Conservation (phyloP, 2,888 invertebrate species). For the Lasioglossum leucozonium region DNA sequence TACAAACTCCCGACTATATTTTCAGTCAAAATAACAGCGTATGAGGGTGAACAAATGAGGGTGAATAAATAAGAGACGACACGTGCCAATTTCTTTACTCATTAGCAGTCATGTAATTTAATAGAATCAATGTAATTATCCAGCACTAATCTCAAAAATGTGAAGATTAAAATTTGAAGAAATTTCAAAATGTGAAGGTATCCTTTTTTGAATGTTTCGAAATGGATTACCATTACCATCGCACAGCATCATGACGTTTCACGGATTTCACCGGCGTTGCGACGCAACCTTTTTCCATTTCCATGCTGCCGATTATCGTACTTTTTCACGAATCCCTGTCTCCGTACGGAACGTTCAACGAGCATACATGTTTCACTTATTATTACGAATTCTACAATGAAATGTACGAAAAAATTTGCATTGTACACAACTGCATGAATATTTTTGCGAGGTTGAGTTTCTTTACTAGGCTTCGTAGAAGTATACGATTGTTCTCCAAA, state of each 20-base stretch:
- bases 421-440: not conserved
- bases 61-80: not conserved
- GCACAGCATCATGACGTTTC: not conserved
- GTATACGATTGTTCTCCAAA: not conserved
- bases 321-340: not conserved
- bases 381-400: not conserved
- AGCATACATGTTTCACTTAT: not conserved
- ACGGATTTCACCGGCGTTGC: not conserved
- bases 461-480: not conserved
- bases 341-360: not conserved
- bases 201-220: not conserved
- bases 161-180: no score
- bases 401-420: not conserved
- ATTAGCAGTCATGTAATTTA: not conserved
- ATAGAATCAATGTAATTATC: not conserved
- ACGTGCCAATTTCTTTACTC: not conserved
- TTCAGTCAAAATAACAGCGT: not conserved
- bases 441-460: not conserved
- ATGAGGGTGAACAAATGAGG: not conserved
- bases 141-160: no score
- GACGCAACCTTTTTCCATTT: not conserved
- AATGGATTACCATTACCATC: conserved; percentile 13
- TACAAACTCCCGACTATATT: not conserved
- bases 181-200: not conserved
- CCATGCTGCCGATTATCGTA: not conserved